These are phyloP conservation scores for Penelope pileata DNA, from an alignment of 2,113 vertebrate genomes.

Conservation along the genomic window DNA sequence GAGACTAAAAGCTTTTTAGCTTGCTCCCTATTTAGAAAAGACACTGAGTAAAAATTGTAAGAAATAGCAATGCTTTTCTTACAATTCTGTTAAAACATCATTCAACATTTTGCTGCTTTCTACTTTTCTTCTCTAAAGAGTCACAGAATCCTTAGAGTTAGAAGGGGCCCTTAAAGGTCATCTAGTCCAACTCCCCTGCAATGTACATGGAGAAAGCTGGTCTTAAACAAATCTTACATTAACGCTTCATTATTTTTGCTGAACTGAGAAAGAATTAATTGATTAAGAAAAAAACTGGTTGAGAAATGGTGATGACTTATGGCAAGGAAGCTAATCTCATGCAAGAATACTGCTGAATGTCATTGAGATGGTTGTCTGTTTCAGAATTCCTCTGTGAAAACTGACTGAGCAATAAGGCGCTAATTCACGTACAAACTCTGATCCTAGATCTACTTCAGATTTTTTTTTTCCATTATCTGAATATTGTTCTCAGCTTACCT, in stretches of 20 bases:
- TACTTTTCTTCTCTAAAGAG: fast-evolving
- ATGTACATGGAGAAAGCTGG: too few relatives aligned
- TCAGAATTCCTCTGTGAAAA: background rate
- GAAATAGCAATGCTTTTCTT: background rate
- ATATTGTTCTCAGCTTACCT: background rate
- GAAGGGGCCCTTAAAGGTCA: too few relatives aligned
- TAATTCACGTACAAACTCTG: background rate
- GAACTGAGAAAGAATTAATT: background rate
- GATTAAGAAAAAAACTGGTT: background rate
- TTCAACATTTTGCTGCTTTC: background rate
- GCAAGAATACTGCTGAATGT: background rate
- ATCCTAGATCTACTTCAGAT: background rate
- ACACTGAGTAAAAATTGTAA: background rate
- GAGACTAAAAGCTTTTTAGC: background rate
- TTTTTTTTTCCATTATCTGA: background rate
- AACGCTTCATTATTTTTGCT: background rate
- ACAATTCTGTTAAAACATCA: background rate
- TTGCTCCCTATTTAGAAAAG: background rate
- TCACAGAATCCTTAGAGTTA: too few relatives aligned
- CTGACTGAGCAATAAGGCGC: background rate
- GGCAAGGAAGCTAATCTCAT: background rate
- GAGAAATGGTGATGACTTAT: background rate
- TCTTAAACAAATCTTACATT: background rate
- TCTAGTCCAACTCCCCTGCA: too few relatives aligned
- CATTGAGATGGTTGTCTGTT: background rate